These are phyloP conservation scores for Pterocles orientalis DNA, from an alignment of 2,113 vertebrate genomes.

Conservation along the genomic window DNA sequence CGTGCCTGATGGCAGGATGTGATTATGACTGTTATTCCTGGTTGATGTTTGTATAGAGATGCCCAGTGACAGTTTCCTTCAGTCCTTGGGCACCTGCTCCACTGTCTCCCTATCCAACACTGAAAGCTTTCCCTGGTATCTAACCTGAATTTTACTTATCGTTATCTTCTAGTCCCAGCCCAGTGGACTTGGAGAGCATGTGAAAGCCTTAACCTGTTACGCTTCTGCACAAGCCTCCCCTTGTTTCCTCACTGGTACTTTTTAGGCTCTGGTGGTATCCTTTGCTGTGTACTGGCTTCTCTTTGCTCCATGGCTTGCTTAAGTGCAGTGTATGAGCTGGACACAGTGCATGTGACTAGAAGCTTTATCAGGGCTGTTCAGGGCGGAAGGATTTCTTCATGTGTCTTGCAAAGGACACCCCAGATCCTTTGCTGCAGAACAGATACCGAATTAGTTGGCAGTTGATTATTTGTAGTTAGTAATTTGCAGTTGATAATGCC, in stretches of 20 bases:
- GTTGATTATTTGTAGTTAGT: neutral
- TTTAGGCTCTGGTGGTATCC: neutral
- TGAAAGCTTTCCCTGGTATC: neutral
- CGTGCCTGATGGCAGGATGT: neutral
- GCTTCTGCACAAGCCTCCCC: neutral
- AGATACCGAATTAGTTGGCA: neutral
- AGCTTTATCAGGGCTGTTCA: neutral
- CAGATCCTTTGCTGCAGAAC: neutral
- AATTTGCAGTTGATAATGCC: neutral
- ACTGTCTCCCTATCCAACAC: too few species aligned
- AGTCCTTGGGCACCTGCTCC: neutral
- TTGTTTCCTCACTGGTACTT: neutral
- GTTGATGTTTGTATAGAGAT: neutral
- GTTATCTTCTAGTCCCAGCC: neutral
- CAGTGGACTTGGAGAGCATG: neutral
- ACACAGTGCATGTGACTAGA: accelerated
- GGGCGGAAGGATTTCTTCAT: neutral
- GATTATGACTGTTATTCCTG: neutral
- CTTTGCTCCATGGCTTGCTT: neutral
- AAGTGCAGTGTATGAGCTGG: neutral
- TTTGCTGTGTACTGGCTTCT: neutral
- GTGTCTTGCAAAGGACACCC: neutral
- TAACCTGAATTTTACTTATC: neutral
- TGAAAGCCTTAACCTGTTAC: neutral
- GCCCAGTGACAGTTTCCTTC: neutral